Base-by-base conservation (phyloP, 2,113 vertebrate species). In the Paracanthobrama guichenoti region DNA sequence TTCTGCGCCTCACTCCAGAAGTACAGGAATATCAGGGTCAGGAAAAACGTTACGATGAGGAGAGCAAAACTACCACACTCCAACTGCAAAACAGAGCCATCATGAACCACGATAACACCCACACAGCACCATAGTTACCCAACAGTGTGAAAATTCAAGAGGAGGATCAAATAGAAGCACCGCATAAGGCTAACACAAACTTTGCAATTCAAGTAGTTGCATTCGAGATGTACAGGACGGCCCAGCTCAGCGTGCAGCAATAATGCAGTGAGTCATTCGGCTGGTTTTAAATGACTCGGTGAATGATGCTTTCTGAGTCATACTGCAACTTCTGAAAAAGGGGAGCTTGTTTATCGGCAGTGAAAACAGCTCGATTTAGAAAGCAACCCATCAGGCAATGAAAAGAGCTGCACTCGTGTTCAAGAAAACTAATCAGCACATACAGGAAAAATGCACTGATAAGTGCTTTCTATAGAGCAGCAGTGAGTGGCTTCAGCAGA, bases 1-100 rank as follows among this genome's bases (percentile, higher is more conserved):
- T 98, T 99, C 92, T 95, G 95, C 0, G 95, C 94, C 92, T 97
- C 95, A 39, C 91, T 89, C 97, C 97, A 98, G 82, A 96, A 91
- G 86, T 96, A 97, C 46, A 99, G 91, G 80, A 97, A 96, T 83
- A 96, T 7, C 78, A 95, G 89, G 84, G 95, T 96, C 53, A 96
- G 20, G 89, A 94, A 91, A 90, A 97, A 96, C 14, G 97, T 92
- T 87, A 92, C 71, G 78, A 95, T 74, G 85, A 97, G 91, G 88
- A 96, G 83, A 44, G 93, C 81, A 73, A 95, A 96, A 86, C 95
- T 97, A 62, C 94, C 72, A 0, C 92, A 92, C 84, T 94, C 94
- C 92, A 94, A 87, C 93, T 94, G 89, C 3, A 89, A 87, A 69
- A 26, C 6, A 60, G 18, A 77, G 26, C 79, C 57, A 84, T 6